Evolutionary conservation across 2,113 vertebrate genomes (phyloP).

Genomic region (Silurus glanis): DNA sequence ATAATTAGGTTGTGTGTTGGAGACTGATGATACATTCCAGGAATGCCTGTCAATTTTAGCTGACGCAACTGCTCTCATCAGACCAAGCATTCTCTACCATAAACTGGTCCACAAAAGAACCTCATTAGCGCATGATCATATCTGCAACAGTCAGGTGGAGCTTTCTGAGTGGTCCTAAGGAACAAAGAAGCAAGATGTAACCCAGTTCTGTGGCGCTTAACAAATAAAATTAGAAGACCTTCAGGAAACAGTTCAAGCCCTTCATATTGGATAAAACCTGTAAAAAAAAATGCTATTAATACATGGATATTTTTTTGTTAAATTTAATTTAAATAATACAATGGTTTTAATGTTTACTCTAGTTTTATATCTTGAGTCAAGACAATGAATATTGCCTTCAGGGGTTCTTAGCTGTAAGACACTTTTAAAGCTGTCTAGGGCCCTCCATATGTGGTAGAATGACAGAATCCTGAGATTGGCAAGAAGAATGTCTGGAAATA

Average conservation of each 20-base stretch:
- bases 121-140: not conserved
- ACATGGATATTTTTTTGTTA: no score
- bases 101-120: not conserved
- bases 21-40: not conserved
- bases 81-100: constrained; percentile 1
- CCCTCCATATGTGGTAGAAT: not conserved
- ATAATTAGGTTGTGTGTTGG: not conserved
- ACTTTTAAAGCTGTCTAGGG: not conserved
- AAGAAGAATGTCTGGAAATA: not conserved
- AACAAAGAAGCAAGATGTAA: not conserved
- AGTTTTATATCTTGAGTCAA: not conserved
- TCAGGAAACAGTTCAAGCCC: not conserved
- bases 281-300: no score
- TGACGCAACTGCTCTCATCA: not conserved
- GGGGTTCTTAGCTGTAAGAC: not conserved
- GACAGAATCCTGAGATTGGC: not conserved
- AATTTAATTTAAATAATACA: not conserved
- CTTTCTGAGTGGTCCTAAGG: not conserved
- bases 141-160: not conserved
- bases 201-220: not conserved
- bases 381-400: not conserved
- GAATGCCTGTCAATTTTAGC: not conserved
- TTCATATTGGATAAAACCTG: not conserved
- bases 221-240: not conserved
- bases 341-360: not conserved